Evolutionary conservation across 2,113 vertebrate genomes (phyloP).

Genomic region (Noctilio leporinus): DNA sequence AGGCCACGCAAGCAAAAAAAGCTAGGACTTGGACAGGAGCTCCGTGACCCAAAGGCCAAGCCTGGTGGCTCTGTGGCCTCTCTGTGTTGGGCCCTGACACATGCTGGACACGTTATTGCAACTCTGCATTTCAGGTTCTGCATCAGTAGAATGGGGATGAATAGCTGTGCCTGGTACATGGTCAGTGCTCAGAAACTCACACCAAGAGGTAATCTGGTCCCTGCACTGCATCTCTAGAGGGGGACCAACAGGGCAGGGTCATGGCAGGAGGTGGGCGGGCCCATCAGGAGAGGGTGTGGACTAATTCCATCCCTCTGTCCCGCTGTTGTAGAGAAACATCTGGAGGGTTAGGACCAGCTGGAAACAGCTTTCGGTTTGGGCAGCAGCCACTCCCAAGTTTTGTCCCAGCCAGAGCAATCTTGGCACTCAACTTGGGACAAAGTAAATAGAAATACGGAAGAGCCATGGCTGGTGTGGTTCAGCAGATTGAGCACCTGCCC

Average conservation of each 20-base stretch:
- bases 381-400: background rate
- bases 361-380: constrained; percentile 21
- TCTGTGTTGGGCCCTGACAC: background rate
- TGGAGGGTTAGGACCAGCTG: background rate
- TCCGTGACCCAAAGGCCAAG: fast-evolving
- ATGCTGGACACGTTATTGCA: background rate
- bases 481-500: too few species aligned
- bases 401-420: background rate
- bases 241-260: background rate
- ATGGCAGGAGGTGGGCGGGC: background rate
- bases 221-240: background rate
- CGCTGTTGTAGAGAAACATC: background rate
- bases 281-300: background rate
- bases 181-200: background rate
- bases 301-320: background rate
- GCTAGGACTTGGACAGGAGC: background rate
- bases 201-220: background rate
- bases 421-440: background rate
- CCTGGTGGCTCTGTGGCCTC: background rate
- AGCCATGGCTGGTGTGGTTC: too few species aligned
- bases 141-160: background rate
- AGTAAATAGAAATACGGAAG: background rate
- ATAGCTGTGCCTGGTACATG: background rate
- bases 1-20: background rate
- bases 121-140: background rate